Percentiles rank a stretch among this genome's conserved stretches.
These are phyloP conservation scores for Mohoua ochrocephala DNA, from an alignment of 2,113 vertebrate genomes.

Conservation along the genomic window DNA sequence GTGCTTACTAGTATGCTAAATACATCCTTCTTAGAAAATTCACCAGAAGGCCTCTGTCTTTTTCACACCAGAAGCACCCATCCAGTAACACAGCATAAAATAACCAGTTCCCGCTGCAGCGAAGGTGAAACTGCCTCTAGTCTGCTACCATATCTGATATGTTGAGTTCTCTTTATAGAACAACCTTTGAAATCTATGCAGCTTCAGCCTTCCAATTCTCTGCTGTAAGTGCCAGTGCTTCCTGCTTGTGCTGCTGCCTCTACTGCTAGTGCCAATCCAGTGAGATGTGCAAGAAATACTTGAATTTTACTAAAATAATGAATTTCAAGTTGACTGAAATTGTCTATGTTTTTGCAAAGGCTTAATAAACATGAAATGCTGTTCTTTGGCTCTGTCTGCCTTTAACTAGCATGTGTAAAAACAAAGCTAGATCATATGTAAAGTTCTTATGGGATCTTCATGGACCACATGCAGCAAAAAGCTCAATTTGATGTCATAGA, in stretches of 20 bases:
- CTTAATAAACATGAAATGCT: conserved; percentile 23
- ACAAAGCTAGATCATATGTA: neutral
- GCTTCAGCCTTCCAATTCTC: neutral
- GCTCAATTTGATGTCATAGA: neutral
- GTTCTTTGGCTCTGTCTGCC: neutral
- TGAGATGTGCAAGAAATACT: conserved; percentile 7
- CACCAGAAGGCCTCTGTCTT: neutral
- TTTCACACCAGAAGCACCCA: conserved; percentile 16
- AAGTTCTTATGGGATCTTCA: neutral
- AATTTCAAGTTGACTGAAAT: neutral
- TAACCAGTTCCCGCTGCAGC: neutral
- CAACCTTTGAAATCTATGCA: conserved; percentile 8
- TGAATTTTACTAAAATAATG: neutral
- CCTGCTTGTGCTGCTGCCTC: neutral
- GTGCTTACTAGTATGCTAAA: neutral
- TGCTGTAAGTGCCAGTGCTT: conserved; percentile 1
- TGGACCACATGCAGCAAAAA: neutral
- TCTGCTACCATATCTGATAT: neutral
- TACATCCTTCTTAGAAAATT: neutral
- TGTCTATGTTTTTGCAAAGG: conserved; percentile 4
- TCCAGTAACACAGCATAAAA: conserved; percentile 3
- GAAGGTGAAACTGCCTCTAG: neutral
- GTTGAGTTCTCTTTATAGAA: neutral
- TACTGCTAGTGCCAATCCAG: neutral
- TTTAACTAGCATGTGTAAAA: neutral